phyloP scores from a whole-genome alignment of 92 coral and sea anemone genomes.

The Pocillopora meandrina region DNA sequence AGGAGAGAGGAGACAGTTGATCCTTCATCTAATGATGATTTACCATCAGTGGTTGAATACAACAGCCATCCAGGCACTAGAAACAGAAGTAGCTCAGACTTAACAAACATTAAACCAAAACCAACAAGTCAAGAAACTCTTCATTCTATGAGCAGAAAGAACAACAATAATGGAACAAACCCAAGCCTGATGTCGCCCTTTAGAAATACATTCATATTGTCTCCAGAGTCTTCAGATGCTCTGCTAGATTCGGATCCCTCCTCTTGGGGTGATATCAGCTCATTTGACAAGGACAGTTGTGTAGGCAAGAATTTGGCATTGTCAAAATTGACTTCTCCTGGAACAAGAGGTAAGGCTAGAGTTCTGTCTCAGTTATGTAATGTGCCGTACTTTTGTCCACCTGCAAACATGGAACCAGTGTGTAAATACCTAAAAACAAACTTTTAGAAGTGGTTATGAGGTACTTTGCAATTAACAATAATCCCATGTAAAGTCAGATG shows the following conservation, averaged over 20 bases:
- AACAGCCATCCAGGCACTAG: background rate
- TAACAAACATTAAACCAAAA: conserved; percentile 69
- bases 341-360: conserved; percentile 73
- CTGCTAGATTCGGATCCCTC: conserved; percentile 86
- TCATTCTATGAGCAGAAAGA: background rate
- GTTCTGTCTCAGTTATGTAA: background rate
- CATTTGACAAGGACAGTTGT: conserved; percentile 73
- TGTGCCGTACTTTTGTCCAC: background rate
- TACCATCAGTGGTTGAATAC: conserved; percentile 13
- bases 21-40: conserved; percentile 8
- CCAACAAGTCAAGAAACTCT: conserved; percentile 11
- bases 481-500: no score
- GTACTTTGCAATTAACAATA: no score
- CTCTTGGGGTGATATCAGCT: conserved; percentile 85
- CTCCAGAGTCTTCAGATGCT: conserved; percentile 50
- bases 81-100: conserved; percentile 9
- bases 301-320: conserved; percentile 49
- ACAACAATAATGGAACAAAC: conserved; percentile 5
- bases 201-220: conserved; percentile 68
- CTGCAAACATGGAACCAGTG: background rate
- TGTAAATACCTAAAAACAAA: no score
- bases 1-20: conserved; percentile 20
- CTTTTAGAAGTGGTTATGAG: no score
- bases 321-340: conserved; percentile 88
- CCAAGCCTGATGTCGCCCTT: conserved; percentile 77